Evolutionary conservation across 2,797 vertebrate genomes (phyloP).

Genomic region (Lagocephalus sceleratus): DNA sequence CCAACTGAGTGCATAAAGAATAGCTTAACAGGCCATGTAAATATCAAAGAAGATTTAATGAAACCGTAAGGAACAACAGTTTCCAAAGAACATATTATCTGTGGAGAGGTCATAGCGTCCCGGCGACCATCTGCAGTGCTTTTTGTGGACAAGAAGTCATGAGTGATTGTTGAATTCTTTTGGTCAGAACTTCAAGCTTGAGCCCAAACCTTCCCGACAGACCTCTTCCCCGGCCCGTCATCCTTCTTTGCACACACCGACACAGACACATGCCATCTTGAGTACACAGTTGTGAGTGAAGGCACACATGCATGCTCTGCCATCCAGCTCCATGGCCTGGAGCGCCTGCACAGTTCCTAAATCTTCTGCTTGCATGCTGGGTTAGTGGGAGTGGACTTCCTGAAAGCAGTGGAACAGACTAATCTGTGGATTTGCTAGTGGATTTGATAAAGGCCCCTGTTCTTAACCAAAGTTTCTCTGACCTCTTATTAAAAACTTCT

Average conservation of each 20-base stretch:
- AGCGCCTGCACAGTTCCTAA: slow-evolving; percentile 55
- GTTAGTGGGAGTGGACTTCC: slow-evolving; percentile 68
- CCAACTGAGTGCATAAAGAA: slow-evolving; percentile 63
- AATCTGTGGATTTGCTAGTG: slow-evolving; percentile 72
- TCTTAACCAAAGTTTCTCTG: slow-evolving; percentile 69
- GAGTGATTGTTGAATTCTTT: slow-evolving; percentile 73
- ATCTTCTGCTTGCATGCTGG: slow-evolving; percentile 58
- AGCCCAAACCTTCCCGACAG: slow-evolving; percentile 61
- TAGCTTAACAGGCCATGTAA: slow-evolving; percentile 64
- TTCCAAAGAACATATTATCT: slow-evolving; percentile 80
- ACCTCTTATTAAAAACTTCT: slow-evolving; percentile 72
- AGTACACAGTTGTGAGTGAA: neutral
- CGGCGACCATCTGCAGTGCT: slow-evolving; percentile 58
- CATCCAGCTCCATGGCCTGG: slow-evolving; percentile 62
- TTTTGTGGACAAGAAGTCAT: slow-evolving; percentile 69
- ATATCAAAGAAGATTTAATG: slow-evolving; percentile 71
- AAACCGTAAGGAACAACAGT: slow-evolving; percentile 67
- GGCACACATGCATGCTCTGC: slow-evolving; percentile 22
- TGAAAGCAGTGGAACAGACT: slow-evolving; percentile 71
- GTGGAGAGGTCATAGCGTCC: slow-evolving; percentile 71
- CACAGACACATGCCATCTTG: slow-evolving; percentile 24
- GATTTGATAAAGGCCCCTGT: slow-evolving; percentile 71
- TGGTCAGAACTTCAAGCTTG: slow-evolving; percentile 64
- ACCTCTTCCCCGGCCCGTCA: slow-evolving; percentile 57
- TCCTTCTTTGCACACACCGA: slow-evolving; percentile 28